Conservation (phyloP, 2,797 vertebrate genomes). For the Intellagama lesueurii region DNA sequence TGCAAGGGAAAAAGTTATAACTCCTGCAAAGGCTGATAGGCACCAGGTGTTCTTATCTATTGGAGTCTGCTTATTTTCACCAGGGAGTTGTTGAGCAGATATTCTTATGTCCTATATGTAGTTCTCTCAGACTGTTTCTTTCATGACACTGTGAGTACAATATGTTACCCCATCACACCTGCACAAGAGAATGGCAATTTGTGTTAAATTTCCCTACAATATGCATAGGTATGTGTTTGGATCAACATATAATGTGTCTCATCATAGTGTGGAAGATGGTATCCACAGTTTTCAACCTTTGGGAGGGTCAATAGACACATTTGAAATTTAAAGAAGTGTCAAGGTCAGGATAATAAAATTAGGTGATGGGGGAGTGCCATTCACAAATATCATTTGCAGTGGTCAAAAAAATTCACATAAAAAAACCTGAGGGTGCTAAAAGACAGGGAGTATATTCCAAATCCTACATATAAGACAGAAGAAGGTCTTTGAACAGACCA, state of each 20-base stretch:
- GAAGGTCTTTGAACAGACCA: too few relatives aligned
- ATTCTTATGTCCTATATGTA: slow-evolving; percentile 47
- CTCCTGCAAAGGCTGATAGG: slow-evolving; percentile 57
- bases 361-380: background rate
- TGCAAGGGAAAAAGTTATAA: slow-evolving; percentile 54
- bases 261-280: background rate
- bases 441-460: background rate
- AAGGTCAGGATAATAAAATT: background rate
- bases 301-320: background rate
- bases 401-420: background rate
- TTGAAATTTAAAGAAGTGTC: background rate
- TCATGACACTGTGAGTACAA: slow-evolving; percentile 27
- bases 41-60: slow-evolving; percentile 69
- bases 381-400: background rate
- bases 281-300: too few relatives aligned
- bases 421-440: background rate
- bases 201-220: background rate
- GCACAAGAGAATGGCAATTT: background rate
- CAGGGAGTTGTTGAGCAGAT: slow-evolving; percentile 65
- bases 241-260: background rate
- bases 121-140: slow-evolving; percentile 12
- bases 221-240: background rate
- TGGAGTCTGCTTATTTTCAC: slow-evolving; percentile 60
- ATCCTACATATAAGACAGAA: too few relatives aligned
- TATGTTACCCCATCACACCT: background rate